Percentiles rank a stretch among this genome's conserved stretches.
These are phyloP conservation scores for Hemichromis elongatus DNA, from an alignment of 2,113 vertebrate genomes.

Conservation along the genomic window DNA sequence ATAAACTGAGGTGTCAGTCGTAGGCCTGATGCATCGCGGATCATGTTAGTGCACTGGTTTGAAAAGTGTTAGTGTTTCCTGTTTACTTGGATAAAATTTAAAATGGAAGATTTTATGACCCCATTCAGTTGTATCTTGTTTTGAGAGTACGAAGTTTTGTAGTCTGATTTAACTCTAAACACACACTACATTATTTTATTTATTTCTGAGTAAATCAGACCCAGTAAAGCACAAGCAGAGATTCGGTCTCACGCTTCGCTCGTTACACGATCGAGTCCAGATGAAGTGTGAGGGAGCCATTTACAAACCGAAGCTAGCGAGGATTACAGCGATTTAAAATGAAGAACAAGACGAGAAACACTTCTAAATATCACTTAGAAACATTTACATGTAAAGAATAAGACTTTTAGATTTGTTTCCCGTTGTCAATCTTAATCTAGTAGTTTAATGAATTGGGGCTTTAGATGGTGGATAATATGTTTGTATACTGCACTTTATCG, in stretches of 20 bases:
- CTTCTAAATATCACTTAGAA: slow-evolving; percentile 35
- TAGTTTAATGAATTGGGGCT: slow-evolving; percentile 42
- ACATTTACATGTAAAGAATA: slow-evolving; percentile 43
- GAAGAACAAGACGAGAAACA: slow-evolving; percentile 42
- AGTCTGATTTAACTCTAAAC: background rate
- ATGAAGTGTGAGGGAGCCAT: background rate
- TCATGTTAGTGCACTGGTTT: slow-evolving; percentile 53
- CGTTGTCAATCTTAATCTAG: slow-evolving; percentile 42
- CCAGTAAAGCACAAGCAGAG: slow-evolving; percentile 46
- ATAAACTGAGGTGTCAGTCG: slow-evolving; percentile 29
- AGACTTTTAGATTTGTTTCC: slow-evolving; percentile 46
- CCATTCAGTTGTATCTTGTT: background rate
- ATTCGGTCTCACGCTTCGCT: background rate
- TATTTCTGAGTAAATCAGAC: background rate
- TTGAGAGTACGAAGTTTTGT: background rate
- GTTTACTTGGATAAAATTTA: slow-evolving; percentile 22
- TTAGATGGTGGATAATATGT: slow-evolving; percentile 40
- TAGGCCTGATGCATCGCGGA: slow-evolving; percentile 18
- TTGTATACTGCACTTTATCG: slow-evolving; percentile 67
- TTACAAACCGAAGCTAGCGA: background rate
- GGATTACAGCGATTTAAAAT: background rate
- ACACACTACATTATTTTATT: background rate
- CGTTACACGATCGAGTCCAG: background rate
- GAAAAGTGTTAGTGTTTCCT: slow-evolving; percentile 59
- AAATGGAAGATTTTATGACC: slow-evolving; percentile 1